Evolutionary conservation across 64 coral and sea anemone genomes (phyloP).

Genomic region (Stichodactyla helianthus): DNA sequence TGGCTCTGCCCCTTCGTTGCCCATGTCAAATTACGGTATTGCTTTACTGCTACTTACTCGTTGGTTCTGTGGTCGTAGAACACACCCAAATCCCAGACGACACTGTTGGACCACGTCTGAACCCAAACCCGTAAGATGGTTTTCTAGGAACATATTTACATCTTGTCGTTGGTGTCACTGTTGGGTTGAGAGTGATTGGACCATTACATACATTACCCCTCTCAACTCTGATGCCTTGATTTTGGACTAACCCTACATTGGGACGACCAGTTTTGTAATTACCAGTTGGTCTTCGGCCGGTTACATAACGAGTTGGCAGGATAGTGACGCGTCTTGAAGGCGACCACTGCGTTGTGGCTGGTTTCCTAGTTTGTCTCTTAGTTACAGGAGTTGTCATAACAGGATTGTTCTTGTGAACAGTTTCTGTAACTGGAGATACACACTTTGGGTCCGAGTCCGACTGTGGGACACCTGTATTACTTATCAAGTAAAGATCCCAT

Average conservation of each 20-base stretch:
- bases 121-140: not conserved
- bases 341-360: not conserved
- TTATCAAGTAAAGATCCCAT: conserved; percentile 23
- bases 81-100: not conserved
- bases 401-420: not conserved
- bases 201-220: not conserved
- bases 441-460: not conserved
- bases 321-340: not conserved
- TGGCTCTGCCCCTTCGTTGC: too few relatives aligned
- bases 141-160: not conserved
- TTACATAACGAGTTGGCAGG: not conserved
- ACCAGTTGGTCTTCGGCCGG: not conserved
- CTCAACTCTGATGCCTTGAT: not conserved
- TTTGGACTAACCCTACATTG: not conserved
- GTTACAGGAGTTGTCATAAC: not conserved
- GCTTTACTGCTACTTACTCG: not conserved
- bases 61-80: not conserved
- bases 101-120: not conserved
- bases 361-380: not conserved
- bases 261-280: not conserved
- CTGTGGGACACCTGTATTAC: not conserved
- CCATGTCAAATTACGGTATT: too few relatives aligned
- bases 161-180: not conserved
- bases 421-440: not conserved
- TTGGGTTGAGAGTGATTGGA: not conserved